Conservation (phyloP, 2,888 invertebrate genomes). For the Oscheius sp. region DNA sequence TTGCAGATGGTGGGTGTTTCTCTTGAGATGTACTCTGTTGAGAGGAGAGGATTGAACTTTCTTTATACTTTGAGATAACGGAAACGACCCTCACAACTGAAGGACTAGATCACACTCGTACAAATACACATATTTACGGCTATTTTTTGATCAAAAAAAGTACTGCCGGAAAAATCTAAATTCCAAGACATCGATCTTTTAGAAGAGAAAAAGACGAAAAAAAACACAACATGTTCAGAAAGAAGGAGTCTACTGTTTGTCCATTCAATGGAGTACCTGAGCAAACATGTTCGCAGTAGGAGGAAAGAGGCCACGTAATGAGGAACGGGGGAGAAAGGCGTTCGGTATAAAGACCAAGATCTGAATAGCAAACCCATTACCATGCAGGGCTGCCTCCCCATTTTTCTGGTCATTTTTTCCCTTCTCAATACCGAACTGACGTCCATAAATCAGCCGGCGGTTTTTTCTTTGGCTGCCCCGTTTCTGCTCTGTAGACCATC, state of each 20-base stretch:
- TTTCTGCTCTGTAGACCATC: slow-evolving; percentile 4
- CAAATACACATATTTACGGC: too few species aligned
- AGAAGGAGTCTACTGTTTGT: not conserved
- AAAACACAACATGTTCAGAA: not conserved
- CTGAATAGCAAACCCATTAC: not conserved
- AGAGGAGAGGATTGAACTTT: too few species aligned
- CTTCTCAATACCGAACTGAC: too few species aligned
- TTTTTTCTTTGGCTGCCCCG: not conserved
- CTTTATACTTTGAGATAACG: not conserved
- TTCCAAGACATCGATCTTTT: not conserved
- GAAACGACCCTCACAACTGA: not conserved
- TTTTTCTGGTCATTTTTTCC: not conserved
- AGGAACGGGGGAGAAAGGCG: not conserved
- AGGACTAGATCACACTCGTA: too few species aligned
- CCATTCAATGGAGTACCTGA: slow-evolving; percentile 7
- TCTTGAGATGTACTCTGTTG: too few species aligned
- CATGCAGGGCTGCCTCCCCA: not conserved
- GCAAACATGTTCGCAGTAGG: not conserved
- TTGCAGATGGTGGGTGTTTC: too few species aligned
- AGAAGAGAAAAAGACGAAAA: not conserved
- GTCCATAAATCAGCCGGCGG: slow-evolving; percentile 18
- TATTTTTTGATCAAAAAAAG: too few species aligned
- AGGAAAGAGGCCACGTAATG: not conserved
- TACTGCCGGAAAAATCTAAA: not conserved
- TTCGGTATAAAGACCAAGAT: not conserved